These are phyloP conservation scores for Taenioides sp. DNA, from an alignment of 2,797 vertebrate species.

Conservation along the genomic window DNA sequence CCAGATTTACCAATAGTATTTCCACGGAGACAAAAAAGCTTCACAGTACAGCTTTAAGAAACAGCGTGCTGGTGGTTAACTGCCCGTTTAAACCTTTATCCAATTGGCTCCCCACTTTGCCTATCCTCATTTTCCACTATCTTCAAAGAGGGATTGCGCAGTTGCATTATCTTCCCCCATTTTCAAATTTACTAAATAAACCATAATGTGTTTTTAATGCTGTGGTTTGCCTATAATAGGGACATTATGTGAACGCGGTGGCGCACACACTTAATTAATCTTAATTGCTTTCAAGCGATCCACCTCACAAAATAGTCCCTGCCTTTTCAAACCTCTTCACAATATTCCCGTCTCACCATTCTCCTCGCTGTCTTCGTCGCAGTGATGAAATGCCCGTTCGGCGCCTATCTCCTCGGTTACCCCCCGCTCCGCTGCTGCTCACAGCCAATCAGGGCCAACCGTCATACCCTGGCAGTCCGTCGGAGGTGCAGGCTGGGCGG, in stretches of 20 bases:
- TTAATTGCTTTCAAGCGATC: conserved; percentile 74
- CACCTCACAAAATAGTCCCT: conserved; percentile 57
- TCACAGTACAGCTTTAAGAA: not conserved
- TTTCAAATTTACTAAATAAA: conserved; percentile 62
- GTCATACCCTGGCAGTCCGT: conserved; percentile 77
- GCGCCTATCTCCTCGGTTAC: conserved; percentile 73
- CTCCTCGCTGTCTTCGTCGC: conserved; percentile 49
- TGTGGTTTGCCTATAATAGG: conserved; percentile 67
- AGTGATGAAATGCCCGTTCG: conserved; percentile 74
- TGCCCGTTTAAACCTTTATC: not conserved
- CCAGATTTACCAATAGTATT: too few species aligned
- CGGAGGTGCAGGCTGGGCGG: conserved; percentile 40
- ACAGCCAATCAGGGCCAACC: conserved; percentile 67
- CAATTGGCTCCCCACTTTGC: not conserved
- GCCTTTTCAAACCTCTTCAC: conserved; percentile 68
- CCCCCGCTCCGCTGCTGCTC: conserved; percentile 54
- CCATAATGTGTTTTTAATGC: conserved; percentile 58
- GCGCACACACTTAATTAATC: conserved; percentile 76
- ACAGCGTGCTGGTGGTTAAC: not conserved
- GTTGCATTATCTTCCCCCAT: conserved; percentile 41
- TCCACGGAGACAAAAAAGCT: too few species aligned
- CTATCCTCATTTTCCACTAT: conserved; percentile 19
- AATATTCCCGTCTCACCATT: conserved; percentile 66
- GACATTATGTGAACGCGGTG: conserved; percentile 66
- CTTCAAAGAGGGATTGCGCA: conserved; percentile 51